Conservation (phyloP, 1,140 invertebrate species). For the Hylyphantes graminicola region DNA sequence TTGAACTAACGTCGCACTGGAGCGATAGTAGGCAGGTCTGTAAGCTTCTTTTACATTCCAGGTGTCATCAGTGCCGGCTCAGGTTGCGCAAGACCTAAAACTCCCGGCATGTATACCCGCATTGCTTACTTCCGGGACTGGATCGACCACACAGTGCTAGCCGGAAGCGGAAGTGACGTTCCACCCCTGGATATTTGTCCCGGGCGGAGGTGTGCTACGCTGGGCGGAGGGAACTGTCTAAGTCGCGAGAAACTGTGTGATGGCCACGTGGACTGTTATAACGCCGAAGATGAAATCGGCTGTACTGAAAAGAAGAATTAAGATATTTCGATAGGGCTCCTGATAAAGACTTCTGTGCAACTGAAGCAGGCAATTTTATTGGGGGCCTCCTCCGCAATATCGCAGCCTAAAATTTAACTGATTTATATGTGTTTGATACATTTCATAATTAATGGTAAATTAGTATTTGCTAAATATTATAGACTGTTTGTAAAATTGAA, state of each 20-base stretch:
- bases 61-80: conserved; percentile 81
- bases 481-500: too few species aligned
- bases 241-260: conserved; percentile 4
- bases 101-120: conserved; percentile 80
- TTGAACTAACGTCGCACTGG: too few species aligned
- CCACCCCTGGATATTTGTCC: conserved; percentile 20
- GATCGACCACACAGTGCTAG: conserved; percentile 63
- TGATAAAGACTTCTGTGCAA: neutral
- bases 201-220: conserved; percentile 35
- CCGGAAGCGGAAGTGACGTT: neutral
- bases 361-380: neutral
- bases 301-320: neutral
- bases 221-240: conserved; percentile 49
- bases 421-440: too few species aligned
- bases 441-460: too few species aligned
- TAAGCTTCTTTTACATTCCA: conserved; percentile 67
- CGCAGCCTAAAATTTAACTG: too few species aligned
- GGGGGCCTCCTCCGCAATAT: too few species aligned
- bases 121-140: conserved; percentile 74
- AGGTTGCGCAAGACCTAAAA: conserved; percentile 74
- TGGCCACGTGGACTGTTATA: conserved; percentile 47
- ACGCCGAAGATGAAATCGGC: conserved; percentile 47
- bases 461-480: too few species aligned
- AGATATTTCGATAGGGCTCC: neutral
- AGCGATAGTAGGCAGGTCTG: too few species aligned